These are phyloP conservation scores for Labeo catla DNA, from an alignment of 2,113 vertebrate genomes.

Conservation along the genomic window DNA sequence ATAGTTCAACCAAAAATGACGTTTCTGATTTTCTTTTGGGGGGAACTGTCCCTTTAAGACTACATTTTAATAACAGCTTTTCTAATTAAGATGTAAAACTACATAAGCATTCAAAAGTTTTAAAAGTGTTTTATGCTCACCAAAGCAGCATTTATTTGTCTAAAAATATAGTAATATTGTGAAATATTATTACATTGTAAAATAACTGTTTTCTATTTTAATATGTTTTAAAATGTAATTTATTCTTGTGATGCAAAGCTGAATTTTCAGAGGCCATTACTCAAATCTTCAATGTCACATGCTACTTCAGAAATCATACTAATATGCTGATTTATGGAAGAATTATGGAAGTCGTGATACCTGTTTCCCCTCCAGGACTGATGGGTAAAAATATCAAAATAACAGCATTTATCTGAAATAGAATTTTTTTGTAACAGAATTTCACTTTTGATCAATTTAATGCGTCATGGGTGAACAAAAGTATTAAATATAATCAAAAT, in stretches of 20 bases:
- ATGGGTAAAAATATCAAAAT: neutral
- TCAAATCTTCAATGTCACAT: neutral
- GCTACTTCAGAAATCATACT: neutral
- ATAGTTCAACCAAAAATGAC: neutral
- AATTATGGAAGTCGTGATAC: too few relatives aligned
- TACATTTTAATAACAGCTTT: neutral
- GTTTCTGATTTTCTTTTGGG: neutral
- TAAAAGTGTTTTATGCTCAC: neutral
- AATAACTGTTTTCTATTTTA: neutral
- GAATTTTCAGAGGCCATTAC: neutral
- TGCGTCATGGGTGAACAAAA: neutral
- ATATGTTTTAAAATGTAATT: neutral
- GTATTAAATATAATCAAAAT: neutral
- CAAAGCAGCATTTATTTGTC: too few relatives aligned
- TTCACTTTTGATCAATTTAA: neutral
- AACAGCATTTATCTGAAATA: too few relatives aligned
- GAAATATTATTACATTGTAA: neutral
- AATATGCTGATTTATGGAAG: neutral
- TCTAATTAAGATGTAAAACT: too few relatives aligned
- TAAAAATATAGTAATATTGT: too few relatives aligned
- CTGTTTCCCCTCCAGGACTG: neutral
- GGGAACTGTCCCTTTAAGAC: neutral
- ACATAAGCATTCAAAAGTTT: neutral
- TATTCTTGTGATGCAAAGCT: neutral
- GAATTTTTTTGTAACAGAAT: neutral